Conservation (phyloP, 2,888 invertebrate species). For the Phytoseiulus persimilis region DNA sequence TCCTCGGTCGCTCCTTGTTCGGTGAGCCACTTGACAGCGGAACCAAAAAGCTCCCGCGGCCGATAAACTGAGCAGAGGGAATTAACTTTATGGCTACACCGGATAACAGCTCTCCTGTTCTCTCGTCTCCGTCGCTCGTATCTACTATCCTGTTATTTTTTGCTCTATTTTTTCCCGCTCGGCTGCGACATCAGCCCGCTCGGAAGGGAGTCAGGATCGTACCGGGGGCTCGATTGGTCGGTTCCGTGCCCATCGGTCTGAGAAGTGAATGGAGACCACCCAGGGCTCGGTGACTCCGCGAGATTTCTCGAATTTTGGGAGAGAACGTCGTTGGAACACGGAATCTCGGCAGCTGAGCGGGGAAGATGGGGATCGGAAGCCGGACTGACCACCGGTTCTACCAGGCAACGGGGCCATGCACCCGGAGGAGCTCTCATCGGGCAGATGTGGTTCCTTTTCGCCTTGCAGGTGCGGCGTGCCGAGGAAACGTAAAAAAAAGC, state of each 20-base stretch:
- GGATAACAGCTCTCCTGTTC: not conserved
- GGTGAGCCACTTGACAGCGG: not conserved
- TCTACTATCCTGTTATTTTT: not conserved
- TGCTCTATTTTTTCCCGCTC: not conserved
- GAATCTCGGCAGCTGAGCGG: no score
- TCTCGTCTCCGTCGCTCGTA: not conserved
- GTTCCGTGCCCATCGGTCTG: not conserved
- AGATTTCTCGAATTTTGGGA: no score
- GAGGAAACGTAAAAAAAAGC: not conserved
- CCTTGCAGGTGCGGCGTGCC: not conserved
- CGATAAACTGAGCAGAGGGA: not conserved
- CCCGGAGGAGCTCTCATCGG: no score
- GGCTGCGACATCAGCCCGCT: not conserved
- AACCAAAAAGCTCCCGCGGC: not conserved
- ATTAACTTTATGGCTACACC: conserved; percentile 5
- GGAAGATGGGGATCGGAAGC: no score
- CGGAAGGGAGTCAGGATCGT: no score
- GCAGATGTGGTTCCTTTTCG: no score
- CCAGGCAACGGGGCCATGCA: no score
- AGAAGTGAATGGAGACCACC: not conserved
- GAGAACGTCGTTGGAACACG: no score
- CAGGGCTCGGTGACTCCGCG: no score
- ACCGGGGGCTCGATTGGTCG: not conserved
- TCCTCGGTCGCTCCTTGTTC: not conserved
- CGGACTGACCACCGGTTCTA: no score